Percentiles rank a stretch among this genome's conserved stretches.
Evolutionary conservation across 2,888 invertebrate species (phyloP).

Genomic region (Didymodactylos carnosus): DNA sequence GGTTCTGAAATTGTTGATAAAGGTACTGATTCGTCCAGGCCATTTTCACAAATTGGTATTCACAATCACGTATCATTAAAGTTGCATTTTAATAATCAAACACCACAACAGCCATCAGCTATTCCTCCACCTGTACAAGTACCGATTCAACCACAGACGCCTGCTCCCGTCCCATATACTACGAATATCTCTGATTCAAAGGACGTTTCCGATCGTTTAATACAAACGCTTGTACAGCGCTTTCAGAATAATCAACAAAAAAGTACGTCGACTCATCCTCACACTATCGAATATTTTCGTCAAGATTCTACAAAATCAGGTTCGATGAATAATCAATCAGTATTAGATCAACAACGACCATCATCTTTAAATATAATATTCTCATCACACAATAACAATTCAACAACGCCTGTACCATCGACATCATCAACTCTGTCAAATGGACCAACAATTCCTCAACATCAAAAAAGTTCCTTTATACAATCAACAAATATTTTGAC

Average conservation of each 20-base stretch:
- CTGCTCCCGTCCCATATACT: too few relatives aligned
- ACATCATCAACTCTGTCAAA: background rate
- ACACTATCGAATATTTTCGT: background rate
- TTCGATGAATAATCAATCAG: background rate
- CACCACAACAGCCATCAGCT: background rate
- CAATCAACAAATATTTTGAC: too few relatives aligned
- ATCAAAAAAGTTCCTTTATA: too few relatives aligned
- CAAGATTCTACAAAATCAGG: background rate
- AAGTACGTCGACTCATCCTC: background rate
- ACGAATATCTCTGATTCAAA: background rate
- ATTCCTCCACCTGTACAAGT: too few relatives aligned
- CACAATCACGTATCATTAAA: background rate
- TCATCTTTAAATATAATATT: background rate
- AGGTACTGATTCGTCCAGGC: too few relatives aligned
- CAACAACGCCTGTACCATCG: background rate
- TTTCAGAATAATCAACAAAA: slow-evolving; percentile 1
- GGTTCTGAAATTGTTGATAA: too few relatives aligned
- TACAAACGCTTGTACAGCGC: background rate
- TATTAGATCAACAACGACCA: background rate
- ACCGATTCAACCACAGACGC: background rate
- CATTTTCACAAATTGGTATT: background rate
- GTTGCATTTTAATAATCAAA: background rate
- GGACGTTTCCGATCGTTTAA: background rate
- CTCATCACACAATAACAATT: too few relatives aligned
- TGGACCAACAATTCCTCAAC: background rate